Base-by-base conservation (phyloP, 2,113 vertebrate species). In the Gasterosteus aculeatus region DNA sequence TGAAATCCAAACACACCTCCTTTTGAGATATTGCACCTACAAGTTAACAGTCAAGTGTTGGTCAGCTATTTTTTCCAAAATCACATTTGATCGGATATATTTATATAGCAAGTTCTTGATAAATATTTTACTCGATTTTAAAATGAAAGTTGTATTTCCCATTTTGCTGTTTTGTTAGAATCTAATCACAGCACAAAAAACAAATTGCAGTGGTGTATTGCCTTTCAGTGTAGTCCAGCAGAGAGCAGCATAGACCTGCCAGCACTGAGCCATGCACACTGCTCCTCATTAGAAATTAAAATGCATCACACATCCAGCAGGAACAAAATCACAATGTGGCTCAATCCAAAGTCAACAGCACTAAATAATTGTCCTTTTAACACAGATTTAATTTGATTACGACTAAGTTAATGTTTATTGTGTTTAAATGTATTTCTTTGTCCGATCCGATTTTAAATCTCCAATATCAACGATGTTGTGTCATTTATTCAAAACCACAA, bases 401-500 rank as follows among this genome's bases (percentile, higher is more conserved):
- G 63, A 76, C 63, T 35, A 53, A 42, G 69, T 15, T 39, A 59
- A 72, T 38, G 7, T 10, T 4, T 51, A 7, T 44, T 56, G 4
- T 56, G 9, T 49, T 69, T 42, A 0, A 42, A 35, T 42, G 59
- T 19, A 22, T 7, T 18, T 38, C 38, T 73, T 33, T 31, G 19
- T 56, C 68, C 7, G 1, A 76, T 65, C 35, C 10, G 54, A 46
- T 77, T 68, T 83, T 16, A 56, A 38, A 63, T 64, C 69, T 54
- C 53, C 46, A 65, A 59, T 54, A 58, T 19, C 59, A 67, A 19
- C 12, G 38, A 19, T 29, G 38, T 3, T 53, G 54, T 51, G 44
- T 19, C 49, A 29, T 29, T 58, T n/a, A 49, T 29, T 64, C 29
- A 33, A 16, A 54, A 31, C 35, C 1, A 44, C 15, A 15, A 10